Evolutionary conservation across 2,797 vertebrate genomes (phyloP).

Genomic region (Neoniphon sammara): DNA sequence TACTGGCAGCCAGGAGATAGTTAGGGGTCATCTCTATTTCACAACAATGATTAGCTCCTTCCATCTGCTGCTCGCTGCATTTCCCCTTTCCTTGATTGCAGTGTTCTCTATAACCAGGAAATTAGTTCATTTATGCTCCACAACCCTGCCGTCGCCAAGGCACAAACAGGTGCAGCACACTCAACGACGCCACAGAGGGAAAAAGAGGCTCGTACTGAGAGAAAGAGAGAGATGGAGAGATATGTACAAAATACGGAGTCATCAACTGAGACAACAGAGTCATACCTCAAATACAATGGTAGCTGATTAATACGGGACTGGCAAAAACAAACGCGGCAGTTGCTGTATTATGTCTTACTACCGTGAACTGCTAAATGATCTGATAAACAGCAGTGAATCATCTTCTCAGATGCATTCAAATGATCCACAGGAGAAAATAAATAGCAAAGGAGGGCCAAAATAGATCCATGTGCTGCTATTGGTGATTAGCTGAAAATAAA

Average conservation of each 20-base stretch:
- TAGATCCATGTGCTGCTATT: conserved; percentile 11
- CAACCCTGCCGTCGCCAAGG: conserved; percentile 74
- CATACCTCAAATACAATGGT: conserved; percentile 37
- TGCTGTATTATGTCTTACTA: conserved; percentile 11
- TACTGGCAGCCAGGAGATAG: conserved; percentile 79
- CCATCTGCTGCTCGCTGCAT: conserved; percentile 82
- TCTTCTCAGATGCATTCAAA: conserved; percentile 1
- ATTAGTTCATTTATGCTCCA: conserved; percentile 84
- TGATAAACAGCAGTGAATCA: neutral
- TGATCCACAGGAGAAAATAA: neutral
- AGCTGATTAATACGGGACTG: conserved; percentile 53
- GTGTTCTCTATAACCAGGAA: conserved; percentile 83
- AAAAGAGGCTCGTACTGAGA: conserved; percentile 33
- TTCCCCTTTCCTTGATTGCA: conserved; percentile 84
- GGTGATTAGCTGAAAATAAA: conserved; percentile 6
- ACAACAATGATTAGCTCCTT: conserved; percentile 87
- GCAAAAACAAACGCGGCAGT: conserved; percentile 22
- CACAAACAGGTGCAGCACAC: conserved; percentile 82
- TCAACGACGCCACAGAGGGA: conserved; percentile 54
- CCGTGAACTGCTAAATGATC: conserved; percentile 21
- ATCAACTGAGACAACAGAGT: conserved; percentile 31
- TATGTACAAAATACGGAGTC: conserved; percentile 38
- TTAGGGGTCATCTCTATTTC: conserved; percentile 88
- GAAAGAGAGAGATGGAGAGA: conserved; percentile 40
- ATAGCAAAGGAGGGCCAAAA: conserved; percentile 4